Conservation (phyloP, 2,797 vertebrate genomes). For the Varecia variegata region DNA sequence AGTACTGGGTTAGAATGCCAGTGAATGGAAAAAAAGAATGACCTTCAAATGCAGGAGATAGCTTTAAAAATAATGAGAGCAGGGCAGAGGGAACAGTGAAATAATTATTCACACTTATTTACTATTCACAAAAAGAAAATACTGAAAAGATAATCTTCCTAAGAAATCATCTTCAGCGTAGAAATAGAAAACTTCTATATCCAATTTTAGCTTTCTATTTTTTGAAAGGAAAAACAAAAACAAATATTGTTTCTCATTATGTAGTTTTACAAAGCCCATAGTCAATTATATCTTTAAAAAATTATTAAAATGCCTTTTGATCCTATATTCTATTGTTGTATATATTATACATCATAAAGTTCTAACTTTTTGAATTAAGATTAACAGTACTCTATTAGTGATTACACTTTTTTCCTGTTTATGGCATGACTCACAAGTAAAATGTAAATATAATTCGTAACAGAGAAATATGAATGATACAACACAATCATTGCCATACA, state of each 20-base stretch:
- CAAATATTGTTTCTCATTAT: conserved; percentile 10
- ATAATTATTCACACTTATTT: conserved; percentile 26
- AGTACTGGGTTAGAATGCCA: background rate
- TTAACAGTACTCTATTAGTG: conserved; percentile 19
- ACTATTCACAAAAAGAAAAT: background rate
- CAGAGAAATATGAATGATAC: conserved; percentile 34
- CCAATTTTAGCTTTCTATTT: conserved; percentile 11
- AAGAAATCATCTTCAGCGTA: background rate
- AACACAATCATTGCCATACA: conserved; percentile 7
- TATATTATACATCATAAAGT: background rate
- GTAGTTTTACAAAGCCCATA: background rate
- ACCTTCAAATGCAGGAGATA: background rate
- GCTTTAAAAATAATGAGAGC: background rate
- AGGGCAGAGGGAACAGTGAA: background rate
- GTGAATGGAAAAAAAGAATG: background rate
- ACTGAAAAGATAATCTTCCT: background rate
- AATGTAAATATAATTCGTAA: conserved; percentile 34
- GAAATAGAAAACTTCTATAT: conserved; percentile 22
- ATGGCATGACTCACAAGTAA: conserved; percentile 40
- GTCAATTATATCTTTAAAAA: background rate
- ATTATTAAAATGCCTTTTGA: background rate
- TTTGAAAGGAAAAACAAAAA: background rate
- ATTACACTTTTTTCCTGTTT: conserved; percentile 31
- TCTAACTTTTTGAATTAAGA: conserved; percentile 30
- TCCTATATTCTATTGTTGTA: background rate